phyloP scores from a whole-genome alignment of 2,113 vertebrate species.

The Takifugu bimaculatus region DNA sequence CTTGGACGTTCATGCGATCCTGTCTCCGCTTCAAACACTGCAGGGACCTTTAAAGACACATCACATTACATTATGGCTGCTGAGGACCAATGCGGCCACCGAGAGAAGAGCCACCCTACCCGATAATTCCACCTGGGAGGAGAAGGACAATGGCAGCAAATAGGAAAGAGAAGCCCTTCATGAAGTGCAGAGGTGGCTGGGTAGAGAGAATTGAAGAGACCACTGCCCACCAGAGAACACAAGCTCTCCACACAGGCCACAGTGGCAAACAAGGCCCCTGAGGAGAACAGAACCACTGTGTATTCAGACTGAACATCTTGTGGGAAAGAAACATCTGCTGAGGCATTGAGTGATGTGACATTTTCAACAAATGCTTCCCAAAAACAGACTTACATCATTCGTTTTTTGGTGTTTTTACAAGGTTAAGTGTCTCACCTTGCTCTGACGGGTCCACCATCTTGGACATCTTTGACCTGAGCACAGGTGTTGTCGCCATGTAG shows the following conservation, averaged over 20 bases:
- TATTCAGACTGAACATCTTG: not conserved
- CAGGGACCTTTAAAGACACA: conserved; percentile 68
- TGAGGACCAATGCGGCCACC: not conserved
- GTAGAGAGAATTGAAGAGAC: conserved; percentile 88
- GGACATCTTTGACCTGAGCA: conserved; percentile 91
- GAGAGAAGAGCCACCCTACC: conserved; percentile 72
- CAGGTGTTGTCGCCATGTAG: conserved; percentile 82
- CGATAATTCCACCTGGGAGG: conserved; percentile 83
- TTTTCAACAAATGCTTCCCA: no score
- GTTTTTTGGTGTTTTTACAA: not conserved
- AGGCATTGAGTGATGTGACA: not conserved
- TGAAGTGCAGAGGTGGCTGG: conserved; percentile 84
- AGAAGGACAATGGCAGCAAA: conserved; percentile 85
- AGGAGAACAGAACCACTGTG: not conserved
- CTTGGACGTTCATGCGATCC: conserved; percentile 27
- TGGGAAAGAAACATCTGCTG: no score
- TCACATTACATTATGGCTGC: not conserved
- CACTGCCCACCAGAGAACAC: conserved; percentile 79
- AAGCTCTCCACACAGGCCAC: conserved; percentile 86
- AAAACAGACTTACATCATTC: not conserved
- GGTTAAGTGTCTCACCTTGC: conserved; percentile 78
- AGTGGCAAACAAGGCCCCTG: conserved; percentile 89
- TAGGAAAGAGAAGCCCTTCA: conserved; percentile 93
- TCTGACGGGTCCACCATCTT: conserved; percentile 82
- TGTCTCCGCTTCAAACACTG: conserved; percentile 64